Base-by-base conservation (phyloP, 2,888 invertebrate genomes). In the Philereme transversata region DNA sequence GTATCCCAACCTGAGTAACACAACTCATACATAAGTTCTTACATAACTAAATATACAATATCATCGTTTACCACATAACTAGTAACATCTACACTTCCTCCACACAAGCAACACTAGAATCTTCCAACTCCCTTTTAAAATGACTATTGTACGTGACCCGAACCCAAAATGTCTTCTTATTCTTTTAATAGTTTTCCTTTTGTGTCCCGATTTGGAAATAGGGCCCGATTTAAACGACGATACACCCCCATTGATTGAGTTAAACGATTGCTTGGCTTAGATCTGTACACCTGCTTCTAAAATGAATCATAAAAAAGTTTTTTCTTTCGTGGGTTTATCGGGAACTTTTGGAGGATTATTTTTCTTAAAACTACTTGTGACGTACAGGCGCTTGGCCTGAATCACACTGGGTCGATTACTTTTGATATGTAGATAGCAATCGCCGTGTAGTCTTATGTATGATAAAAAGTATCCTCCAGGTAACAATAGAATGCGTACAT, bases 91-190 rank as follows among this genome's bases (percentile, higher is more conserved):
- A 44, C 36, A 57, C 47, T 22, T 46, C 46, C 8, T 9, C 10
- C 61, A 49, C 45, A 49, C 54, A 60, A 33, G 69, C 62, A 60
- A 55, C 60, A 60, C 51, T 51, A 63, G 64, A 65, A 63, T 62
- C 62, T 47, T 68, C 70, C 62, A 67, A 67, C 73, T 75, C 73
- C 83, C 82, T 85, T 83, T 84, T 59, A 83, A 87, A 88, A 87
- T 87, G 85, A 85, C 84, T 79, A 75, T 68, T 66, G 71, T 71
- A 88, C 88, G 88, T 89, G 88, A 82, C 77, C 69, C 64, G 88
- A 78, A 79, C 74, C 65, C 76, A 72, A 79, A 86, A 77, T 76
- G 74, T 67, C 67, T 72, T 69, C 67, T 80, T 77, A 83, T 82
- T 84, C 83, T 85, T 82, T 81, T 85, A 83, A 85, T 83, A 78